Evolutionary conservation across 2,888 invertebrate species (phyloP), one percentile per base, ranked within the genome.

Genomic region (Agonopterix alstromeriana): DNA sequence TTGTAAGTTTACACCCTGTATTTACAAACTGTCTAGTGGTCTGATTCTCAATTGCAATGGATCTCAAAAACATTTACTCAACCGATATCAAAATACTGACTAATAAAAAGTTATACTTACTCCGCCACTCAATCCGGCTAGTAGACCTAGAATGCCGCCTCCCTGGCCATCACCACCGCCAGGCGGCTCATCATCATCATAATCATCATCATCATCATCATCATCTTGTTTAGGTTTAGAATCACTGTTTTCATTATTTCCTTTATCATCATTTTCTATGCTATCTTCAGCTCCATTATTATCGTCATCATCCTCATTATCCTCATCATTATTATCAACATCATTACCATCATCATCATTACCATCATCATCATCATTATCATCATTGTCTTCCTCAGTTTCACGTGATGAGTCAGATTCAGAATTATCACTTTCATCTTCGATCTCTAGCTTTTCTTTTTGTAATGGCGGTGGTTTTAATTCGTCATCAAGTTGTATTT

Each of bases 81-180:
- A 14, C 14, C 3, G 27, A 27, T 27, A 5, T 27, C 38, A 38
- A 38, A 35, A 27, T 35, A 27, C n/a, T 10, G 3, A 11, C n/a
- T 9, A 38, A 10, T 42, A 10, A 11, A 11, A 46, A 42, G 9
- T 44, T 10, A 11, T 41, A 74, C 84, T 77, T 74, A 87, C 89
- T 36, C 82, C 83, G 4, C 88, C 89, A 56, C 88, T 88, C 4
- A 88, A 63, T 48, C 87, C 83, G 44, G 86, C 85, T 2, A 89
- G 57, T 0, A 89, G 55, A 3, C 89, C 89, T 36, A 89, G 65
- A 48, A 89, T 58, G 0, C 89, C 89, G 8, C 89, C 89, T 9
- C 89, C 89, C 48, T 81, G 73, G 0, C 88, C 89, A 48, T 88
- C 89, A 1, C 87, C 86, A 12, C 69, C 70, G 9, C 61, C 78